Conservation (phyloP, 2,888 invertebrate genomes). For the Exephanes ischioxanthus region DNA sequence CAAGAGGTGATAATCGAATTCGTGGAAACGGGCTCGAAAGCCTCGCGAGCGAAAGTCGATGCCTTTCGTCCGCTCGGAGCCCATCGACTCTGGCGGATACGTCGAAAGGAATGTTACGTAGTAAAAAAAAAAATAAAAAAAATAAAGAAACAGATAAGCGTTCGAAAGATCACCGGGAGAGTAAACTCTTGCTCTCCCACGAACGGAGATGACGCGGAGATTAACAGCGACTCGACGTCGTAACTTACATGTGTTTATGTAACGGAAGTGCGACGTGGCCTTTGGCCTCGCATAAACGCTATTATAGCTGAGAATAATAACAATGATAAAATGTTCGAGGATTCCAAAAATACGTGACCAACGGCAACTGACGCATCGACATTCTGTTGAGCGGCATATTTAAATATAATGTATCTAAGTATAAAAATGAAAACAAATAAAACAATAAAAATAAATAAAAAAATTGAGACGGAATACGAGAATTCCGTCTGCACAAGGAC, state of each 20-base stretch:
- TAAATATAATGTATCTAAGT: too few species aligned
- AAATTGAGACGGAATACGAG: too few species aligned
- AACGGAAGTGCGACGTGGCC: background rate
- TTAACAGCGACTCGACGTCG: slow-evolving; percentile 23
- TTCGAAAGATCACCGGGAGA: background rate
- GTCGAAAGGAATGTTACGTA: background rate
- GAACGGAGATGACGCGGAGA: slow-evolving; percentile 20
- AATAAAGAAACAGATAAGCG: slow-evolving; percentile 18
- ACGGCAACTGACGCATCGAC: too few species aligned
- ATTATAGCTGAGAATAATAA: background rate
- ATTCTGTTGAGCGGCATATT: too few species aligned
- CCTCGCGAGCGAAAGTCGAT: slow-evolving; percentile 31
- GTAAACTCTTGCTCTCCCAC: background rate
- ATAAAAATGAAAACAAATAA: too few species aligned
- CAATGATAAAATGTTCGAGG: too few species aligned
- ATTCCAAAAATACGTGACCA: too few species aligned
- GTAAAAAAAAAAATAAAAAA: slow-evolving; percentile 1
- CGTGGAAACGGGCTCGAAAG: background rate
- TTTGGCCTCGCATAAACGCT: background rate
- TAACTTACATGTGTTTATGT: slow-evolving; percentile 41
- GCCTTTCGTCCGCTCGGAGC: slow-evolving; percentile 15
- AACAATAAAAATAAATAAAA: too few species aligned
- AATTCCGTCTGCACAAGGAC: too few species aligned
- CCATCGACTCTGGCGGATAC: background rate
- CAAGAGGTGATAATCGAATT: background rate